Conservation (phyloP, 2,888 invertebrate species). For the Formica aserva region DNA sequence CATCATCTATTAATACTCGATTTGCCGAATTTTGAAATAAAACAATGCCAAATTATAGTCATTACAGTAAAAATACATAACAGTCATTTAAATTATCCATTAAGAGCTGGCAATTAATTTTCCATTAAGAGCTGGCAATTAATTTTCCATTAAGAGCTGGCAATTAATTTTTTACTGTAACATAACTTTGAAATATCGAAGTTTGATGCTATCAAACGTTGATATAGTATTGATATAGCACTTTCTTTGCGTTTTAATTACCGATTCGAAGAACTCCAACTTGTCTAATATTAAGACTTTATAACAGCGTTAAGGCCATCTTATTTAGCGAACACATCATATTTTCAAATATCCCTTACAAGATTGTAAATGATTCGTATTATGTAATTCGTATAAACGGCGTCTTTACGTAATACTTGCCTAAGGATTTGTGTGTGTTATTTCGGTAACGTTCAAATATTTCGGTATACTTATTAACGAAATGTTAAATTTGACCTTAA, state of each 20-base stretch:
- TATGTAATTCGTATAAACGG: background rate
- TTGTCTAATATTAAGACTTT: background rate
- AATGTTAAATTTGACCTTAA: background rate
- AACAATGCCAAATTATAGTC: background rate
- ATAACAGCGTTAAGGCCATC: background rate
- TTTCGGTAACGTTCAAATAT: background rate
- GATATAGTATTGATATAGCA: too few species aligned
- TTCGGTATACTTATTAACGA: background rate
- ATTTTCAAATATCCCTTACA: background rate
- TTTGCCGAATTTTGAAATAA: background rate
- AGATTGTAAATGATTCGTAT: background rate
- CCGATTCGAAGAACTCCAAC: background rate
- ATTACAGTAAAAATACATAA: background rate
- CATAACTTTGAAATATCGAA: too few species aligned
- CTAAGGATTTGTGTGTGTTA: background rate
- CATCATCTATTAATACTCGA: background rate
- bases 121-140: too few species aligned
- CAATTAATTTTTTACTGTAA: too few species aligned
- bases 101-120: too few species aligned
- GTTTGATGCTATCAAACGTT: background rate
- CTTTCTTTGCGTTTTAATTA: background rate
- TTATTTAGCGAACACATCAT: background rate
- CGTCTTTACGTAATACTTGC: background rate
- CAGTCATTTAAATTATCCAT: background rate
- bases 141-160: too few species aligned